phyloP scores from a whole-genome alignment of 1,140 invertebrate genomes.

The Drosophila murphyi region DNA sequence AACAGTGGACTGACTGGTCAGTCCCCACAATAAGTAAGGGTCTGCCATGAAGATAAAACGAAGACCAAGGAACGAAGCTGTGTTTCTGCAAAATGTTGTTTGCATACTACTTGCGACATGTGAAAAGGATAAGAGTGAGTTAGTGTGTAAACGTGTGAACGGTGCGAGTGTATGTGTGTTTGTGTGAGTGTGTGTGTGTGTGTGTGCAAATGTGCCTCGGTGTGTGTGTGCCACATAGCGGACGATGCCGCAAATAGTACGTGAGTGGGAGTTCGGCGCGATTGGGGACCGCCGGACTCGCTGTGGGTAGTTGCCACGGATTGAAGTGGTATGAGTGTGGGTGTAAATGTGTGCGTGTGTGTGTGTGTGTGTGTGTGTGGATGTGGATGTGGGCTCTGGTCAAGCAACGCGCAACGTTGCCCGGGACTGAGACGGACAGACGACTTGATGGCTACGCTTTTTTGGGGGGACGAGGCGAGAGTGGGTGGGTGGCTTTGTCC shows the following conservation, averaged over 20 bases:
- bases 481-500: constrained; percentile 49
- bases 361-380: neutral
- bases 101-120: constrained; percentile 84
- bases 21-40: constrained; percentile 82
- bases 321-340: constrained; percentile 27
- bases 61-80: constrained; percentile 83
- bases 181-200: constrained; percentile 12
- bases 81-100: constrained; percentile 84
- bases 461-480: constrained; percentile 17
- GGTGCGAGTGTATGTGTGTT: constrained; percentile 13
- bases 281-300: constrained; percentile 76
- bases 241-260: constrained; percentile 75
- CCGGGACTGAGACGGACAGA: constrained; percentile 67
- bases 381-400: constrained; percentile 48
- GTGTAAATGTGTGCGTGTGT: neutral
- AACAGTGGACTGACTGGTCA: constrained; percentile 55
- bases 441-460: constrained; percentile 71
- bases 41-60: constrained; percentile 84
- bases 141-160: constrained; percentile 21
- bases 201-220: constrained; percentile 15
- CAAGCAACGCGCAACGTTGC: constrained; percentile 70
- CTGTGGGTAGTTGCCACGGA: constrained; percentile 79
- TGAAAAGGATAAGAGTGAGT: constrained; percentile 79
- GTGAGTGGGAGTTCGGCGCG: constrained; percentile 79
- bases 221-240: constrained; percentile 70